Percentiles rank a stretch among this genome's conserved stretches.
Evolutionary conservation across 2,888 invertebrate species (phyloP).

Genomic region (Lysandra bellargus): DNA sequence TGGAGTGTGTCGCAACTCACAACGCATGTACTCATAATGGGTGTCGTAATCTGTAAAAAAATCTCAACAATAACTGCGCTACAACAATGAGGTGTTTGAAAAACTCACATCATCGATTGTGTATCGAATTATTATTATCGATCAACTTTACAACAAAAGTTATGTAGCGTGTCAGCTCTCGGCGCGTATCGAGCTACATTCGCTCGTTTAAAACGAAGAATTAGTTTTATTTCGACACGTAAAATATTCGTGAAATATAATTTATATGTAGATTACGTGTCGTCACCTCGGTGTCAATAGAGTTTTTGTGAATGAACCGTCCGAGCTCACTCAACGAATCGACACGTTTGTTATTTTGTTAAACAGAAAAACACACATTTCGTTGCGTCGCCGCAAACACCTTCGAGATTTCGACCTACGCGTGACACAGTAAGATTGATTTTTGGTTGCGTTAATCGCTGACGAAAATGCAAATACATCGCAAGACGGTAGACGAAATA

Average conservation of each 20-base stretch:
- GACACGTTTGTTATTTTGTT: slow-evolving; percentile 52
- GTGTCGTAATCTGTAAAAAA: slow-evolving; percentile 14
- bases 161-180: not conserved
- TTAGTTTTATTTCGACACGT: slow-evolving; percentile 9
- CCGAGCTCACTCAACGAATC: slow-evolving; percentile 50
- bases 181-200: not conserved
- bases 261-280: slow-evolving; percentile 22
- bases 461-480: slow-evolving; percentile 36
- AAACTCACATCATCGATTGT: slow-evolving; percentile 18
- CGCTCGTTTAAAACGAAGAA: not conserved
- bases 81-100: not conserved
- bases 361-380: slow-evolving; percentile 46
- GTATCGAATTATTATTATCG: not conserved
- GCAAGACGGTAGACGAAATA: slow-evolving; percentile 32
- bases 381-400: slow-evolving; percentile 29
- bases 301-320: slow-evolving; percentile 54
- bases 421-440: slow-evolving; percentile 29
- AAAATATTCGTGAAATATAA: slow-evolving; percentile 14
- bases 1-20: not conserved
- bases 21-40: not conserved
- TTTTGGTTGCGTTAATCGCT: slow-evolving; percentile 23
- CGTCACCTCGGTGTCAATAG: slow-evolving; percentile 49
- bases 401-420: slow-evolving; percentile 28
- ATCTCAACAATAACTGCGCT: slow-evolving; percentile 9
- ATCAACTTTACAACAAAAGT: not conserved